Base-by-base conservation (phyloP, 2,113 vertebrate species). In the Brachirus orientalis region DNA sequence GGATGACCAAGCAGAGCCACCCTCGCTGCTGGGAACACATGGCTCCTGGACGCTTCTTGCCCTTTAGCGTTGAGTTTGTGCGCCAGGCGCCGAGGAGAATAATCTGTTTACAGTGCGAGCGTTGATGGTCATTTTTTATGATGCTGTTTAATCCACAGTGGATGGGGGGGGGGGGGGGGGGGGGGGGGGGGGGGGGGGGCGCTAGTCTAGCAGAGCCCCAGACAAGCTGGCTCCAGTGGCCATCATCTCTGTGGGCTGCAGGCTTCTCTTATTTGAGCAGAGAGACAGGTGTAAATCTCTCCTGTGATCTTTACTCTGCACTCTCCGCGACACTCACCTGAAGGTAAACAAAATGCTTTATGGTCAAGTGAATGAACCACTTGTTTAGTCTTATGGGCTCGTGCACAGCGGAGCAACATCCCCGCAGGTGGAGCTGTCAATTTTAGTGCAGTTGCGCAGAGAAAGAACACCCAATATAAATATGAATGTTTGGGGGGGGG, bases 271-370 rank as follows among this genome's bases (percentile, higher is more conserved):
- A 72, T 91, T 90, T 86, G 81, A 92, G 91, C 91, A 91, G 88
- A 79, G 88, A 94, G 93, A 95, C 96, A 97, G 95, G 97, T 97
- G 96, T 96, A 95, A 97, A 97, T 98, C 96, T 95, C 92, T 89
- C 86, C 81, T 89, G 90, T 94, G 93, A 95, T 93, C 90, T 92
- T 87, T 90, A 59, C 81, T 77, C 83, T 94, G 93, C 91, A 87
- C 91, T 91, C 82, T 89, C 69, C 61, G 82, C 87, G 60, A 75
- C 93, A 94, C 93, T 94, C 94, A 96, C 94, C 96, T 97, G 94
- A 91, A 95, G 92, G 92, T 91, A 91, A 94, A 92, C 80, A 89
- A n/a, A 88, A 89, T 87, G 86, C 40, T 94, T 95, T 94, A 93
- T 92, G 86, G 86, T 85, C 81, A 69, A 82, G 84, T 80, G 91